Conservation (phyloP, 2,797 vertebrate species). For the Manis javanica region DNA sequence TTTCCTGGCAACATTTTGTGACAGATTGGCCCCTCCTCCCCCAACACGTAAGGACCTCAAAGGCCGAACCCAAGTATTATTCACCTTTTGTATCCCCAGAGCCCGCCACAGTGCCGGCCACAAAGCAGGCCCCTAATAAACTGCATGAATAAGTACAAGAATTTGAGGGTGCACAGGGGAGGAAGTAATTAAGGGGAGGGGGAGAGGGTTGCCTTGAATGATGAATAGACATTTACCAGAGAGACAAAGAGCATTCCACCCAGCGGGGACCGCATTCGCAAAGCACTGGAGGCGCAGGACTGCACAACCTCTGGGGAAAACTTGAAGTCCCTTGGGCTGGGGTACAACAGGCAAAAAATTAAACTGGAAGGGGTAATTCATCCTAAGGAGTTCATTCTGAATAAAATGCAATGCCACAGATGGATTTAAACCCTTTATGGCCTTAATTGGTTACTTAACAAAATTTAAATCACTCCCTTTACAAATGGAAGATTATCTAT, state of each 20-base stretch:
- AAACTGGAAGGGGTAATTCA: slow-evolving; percentile 30
- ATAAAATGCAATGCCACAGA: slow-evolving; percentile 63
- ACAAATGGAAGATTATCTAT: slow-evolving; percentile 49
- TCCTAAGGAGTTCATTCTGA: slow-evolving; percentile 38
- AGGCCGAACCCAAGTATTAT: slow-evolving; percentile 42
- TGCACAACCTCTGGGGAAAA: slow-evolving; percentile 23
- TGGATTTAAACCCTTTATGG: slow-evolving; percentile 55
- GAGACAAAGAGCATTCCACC: slow-evolving; percentile 77
- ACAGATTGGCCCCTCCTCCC: not conserved
- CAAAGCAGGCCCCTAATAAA: slow-evolving; percentile 77
- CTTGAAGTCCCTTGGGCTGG: not conserved
- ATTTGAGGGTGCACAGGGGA: slow-evolving; percentile 74
- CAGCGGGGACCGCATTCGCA: slow-evolving; percentile 9
- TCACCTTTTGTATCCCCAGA: slow-evolving; percentile 69
- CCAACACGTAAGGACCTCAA: slow-evolving; percentile 7
- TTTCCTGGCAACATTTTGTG: slow-evolving; percentile 46
- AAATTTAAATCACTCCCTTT: slow-evolving; percentile 70
- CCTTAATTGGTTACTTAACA: slow-evolving; percentile 64
- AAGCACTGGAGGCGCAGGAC: slow-evolving; percentile 4
- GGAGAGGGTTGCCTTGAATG: slow-evolving; percentile 66
- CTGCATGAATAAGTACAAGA: slow-evolving; percentile 76
- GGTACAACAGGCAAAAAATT: slow-evolving; percentile 26
- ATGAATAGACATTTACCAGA: slow-evolving; percentile 76
- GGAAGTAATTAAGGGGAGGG: slow-evolving; percentile 80
- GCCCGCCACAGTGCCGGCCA: slow-evolving; percentile 52